Conservation (phyloP, 53 echinoderm and acorn worm species). For the Actinopyga echinites region DNA sequence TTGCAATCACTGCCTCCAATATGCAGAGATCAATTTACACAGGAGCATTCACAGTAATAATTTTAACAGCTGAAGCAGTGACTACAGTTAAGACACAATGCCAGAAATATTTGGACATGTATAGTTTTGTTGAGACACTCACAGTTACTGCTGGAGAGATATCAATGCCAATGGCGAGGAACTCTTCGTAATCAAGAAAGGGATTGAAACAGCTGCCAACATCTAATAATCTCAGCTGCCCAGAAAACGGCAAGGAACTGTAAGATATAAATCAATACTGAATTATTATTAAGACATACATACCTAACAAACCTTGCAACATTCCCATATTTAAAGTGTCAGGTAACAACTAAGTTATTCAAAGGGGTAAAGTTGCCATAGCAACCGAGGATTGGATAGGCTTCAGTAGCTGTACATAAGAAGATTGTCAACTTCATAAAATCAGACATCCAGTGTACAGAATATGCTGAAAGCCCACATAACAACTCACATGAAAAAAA, state of each 20-base stretch:
- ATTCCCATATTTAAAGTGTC: too few relatives aligned
- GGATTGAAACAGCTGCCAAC: slow-evolving; percentile 98
- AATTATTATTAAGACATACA: background rate
- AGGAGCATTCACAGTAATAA: background rate
- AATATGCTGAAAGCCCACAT: too few relatives aligned
- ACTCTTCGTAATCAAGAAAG: slow-evolving; percentile 85
- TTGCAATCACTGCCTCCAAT: too few relatives aligned
- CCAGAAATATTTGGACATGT: background rate
- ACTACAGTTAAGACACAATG: background rate
- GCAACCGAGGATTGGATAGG: too few relatives aligned
- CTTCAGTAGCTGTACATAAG: too few relatives aligned
- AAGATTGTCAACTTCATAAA: too few relatives aligned
- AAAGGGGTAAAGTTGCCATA: too few relatives aligned
- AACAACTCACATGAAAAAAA: too few relatives aligned
- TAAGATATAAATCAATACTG: background rate
- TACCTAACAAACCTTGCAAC: too few relatives aligned
- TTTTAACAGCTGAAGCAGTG: background rate
- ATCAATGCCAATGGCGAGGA: slow-evolving; percentile 92
- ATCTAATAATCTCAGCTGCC: slow-evolving; percentile 85
- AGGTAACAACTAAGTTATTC: too few relatives aligned
- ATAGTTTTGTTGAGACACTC: slow-evolving; percentile 20
- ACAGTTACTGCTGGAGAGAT: slow-evolving; percentile 98
- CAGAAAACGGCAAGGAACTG: slow-evolving; percentile 88
- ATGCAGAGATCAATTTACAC: background rate
- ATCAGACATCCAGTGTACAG: too few relatives aligned